phyloP scores from a whole-genome alignment of 2,888 invertebrate species.

The Sepioteuthis lessoniana region DNA sequence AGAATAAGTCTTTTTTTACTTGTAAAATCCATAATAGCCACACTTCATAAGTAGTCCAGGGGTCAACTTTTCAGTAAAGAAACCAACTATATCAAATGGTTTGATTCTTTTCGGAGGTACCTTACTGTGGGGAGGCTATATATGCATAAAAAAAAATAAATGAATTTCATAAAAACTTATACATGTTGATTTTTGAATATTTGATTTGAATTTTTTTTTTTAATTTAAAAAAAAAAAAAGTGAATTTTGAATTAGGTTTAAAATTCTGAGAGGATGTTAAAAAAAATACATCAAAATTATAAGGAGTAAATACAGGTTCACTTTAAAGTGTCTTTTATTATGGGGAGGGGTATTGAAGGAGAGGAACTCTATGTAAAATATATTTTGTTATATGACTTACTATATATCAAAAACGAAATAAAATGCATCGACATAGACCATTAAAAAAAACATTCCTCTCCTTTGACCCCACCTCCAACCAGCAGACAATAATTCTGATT shows the following conservation, averaged over 20 bases:
- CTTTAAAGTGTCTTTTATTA: not conserved
- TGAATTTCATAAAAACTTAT: not conserved
- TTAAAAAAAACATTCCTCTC: not conserved
- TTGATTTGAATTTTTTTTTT: not conserved
- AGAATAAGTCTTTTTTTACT: too few species aligned
- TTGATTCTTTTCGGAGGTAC: not conserved
- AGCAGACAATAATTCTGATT: not conserved
- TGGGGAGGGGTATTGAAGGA: too few species aligned
- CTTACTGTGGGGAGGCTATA: not conserved
- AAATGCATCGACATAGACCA: not conserved
- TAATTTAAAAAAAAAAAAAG: not conserved
- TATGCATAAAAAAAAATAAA: not conserved
- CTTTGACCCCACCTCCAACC: not conserved
- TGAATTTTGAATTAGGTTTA: not conserved
- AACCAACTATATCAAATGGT: not conserved
- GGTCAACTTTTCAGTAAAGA: not conserved
- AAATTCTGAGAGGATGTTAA: not conserved
- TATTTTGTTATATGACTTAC: not conserved
- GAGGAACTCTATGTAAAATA: not conserved
- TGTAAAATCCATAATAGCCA: too few species aligned
- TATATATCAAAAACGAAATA: not conserved
- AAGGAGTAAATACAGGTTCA: not conserved
- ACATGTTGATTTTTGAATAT: not conserved
- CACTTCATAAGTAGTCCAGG: not conserved
- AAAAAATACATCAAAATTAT: not conserved